Evolutionary conservation across 53 echinoderm and acorn worm genomes (phyloP), one percentile per base, ranked within the genome.

Genomic region (Patiria pectinifera): DNA sequence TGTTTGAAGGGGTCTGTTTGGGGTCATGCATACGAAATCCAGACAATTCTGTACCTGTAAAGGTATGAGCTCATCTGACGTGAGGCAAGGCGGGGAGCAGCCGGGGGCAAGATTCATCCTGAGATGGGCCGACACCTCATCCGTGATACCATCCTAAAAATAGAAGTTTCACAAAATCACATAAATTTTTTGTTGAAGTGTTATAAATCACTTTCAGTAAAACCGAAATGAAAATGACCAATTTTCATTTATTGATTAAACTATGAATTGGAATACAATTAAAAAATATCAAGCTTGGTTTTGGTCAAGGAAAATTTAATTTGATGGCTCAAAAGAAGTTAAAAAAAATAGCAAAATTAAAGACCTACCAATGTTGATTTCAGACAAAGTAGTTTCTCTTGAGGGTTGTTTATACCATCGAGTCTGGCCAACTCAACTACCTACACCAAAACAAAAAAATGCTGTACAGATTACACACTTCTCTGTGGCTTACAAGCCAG

Each of bases 31-130:
- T 53, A 53, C 2, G 53, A 53, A 53, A 0, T 53, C 53, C 53
- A 53, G 53, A 53, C 53, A 53, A 53, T 53, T 43, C 10, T 86
- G 45, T 72, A 97, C 98, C 91, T 96, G 87, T 66, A 97, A 76
- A 23, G 98, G 96, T 49, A 97, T 96, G 11, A 97, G 94, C 23
- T 97, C 98, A 89, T 97, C 98, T 46, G 98, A 96, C 46, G 98
- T 97, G 0, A 97, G 94, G 74, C 96, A 96, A 9, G 82, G 83
- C 45, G 83, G 89, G 23, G 92, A 7, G 4, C 6, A 24, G 10
- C 98, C 98, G 85, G 98, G 95, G 3, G 92, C 93, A 60, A 94
- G 76, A 49, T 94, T 94, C 6, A 89, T 92, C 48, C 83, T 94
- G 15, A 94, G 81, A 85, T 96, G 89, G 11, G 78, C 59, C 1